phyloP scores from a whole-genome alignment of 2,113 vertebrate species.

The Trinectes maculatus region DNA sequence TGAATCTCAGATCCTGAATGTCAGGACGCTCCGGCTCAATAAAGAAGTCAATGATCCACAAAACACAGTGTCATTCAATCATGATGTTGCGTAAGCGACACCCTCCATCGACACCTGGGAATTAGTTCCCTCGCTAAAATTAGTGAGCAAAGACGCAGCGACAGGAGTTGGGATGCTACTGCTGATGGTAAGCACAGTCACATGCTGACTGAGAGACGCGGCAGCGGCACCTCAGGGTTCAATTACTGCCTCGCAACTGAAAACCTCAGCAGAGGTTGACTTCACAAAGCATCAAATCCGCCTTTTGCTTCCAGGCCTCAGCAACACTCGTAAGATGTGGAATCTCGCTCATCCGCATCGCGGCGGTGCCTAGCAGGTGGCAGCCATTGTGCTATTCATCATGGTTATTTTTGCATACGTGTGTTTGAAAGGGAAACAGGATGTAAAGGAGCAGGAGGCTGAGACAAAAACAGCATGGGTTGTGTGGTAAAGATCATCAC shows the following conservation, averaged over 20 bases:
- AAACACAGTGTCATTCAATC: neutral
- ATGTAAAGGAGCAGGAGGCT: neutral
- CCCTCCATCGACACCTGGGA: too few relatives aligned
- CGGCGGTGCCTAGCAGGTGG: slow-evolving; percentile 7
- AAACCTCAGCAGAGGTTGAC: slow-evolving; percentile 34
- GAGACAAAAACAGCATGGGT: slow-evolving; percentile 7
- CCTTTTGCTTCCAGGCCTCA: slow-evolving; percentile 12
- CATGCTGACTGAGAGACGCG: slow-evolving; percentile 51
- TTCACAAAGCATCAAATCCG: slow-evolving; percentile 27
- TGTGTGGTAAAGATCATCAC: neutral
- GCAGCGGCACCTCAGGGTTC: slow-evolving; percentile 36
- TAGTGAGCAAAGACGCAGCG: neutral
- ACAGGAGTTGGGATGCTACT: slow-evolving; percentile 25
- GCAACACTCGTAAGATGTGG: slow-evolving; percentile 1
- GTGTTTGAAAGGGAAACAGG: slow-evolving; percentile 4
- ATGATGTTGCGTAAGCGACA: too few relatives aligned
- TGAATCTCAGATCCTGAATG: neutral
- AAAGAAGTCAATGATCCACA: neutral
- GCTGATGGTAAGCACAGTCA: slow-evolving; percentile 51
- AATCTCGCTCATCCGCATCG: neutral
- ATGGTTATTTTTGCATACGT: slow-evolving; percentile 19
- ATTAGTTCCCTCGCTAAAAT: too few relatives aligned
- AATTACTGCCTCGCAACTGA: slow-evolving; percentile 51
- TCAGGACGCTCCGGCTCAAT: neutral
- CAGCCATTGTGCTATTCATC: slow-evolving; percentile 16